phyloP scores from a whole-genome alignment of 2,888 invertebrate species.

The Cataglyphis cursor region DNA sequence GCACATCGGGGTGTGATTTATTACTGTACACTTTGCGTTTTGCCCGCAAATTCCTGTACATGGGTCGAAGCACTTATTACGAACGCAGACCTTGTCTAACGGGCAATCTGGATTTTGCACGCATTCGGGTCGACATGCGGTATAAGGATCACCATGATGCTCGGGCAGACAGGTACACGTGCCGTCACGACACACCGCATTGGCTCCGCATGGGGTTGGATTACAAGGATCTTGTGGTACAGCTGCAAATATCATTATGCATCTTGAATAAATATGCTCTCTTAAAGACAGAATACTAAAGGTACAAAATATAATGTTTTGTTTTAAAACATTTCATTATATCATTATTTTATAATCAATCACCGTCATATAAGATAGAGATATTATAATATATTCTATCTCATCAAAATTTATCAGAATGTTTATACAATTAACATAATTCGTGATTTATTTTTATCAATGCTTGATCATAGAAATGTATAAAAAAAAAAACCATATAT shows the following conservation, averaged over 20 bases:
- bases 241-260: conserved; percentile 50
- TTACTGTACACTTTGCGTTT: conserved; percentile 92
- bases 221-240: conserved; percentile 88
- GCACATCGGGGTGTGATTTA: conserved; percentile 90
- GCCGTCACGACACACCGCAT: conserved; percentile 89
- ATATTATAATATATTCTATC: not conserved
- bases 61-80: conserved; percentile 94
- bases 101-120: conserved; percentile 93
- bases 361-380: not conserved
- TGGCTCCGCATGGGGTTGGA: conserved; percentile 92
- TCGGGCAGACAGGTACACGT: conserved; percentile 83
- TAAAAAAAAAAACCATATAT: not conserved
- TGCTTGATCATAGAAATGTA: not conserved
- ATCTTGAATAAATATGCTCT: not conserved
- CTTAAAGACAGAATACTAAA: not conserved
- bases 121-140: conserved; percentile 93
- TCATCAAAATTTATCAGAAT: not conserved
- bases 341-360: not conserved
- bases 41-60: conserved; percentile 93
- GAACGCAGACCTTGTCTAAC: conserved; percentile 91
- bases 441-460: not conserved
- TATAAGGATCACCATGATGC: conserved; percentile 86
- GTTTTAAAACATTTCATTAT: not conserved
- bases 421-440: not conserved
- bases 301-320: not conserved